Evolutionary conservation across 2,797 vertebrate genomes (phyloP).

Genomic region (Anguilla megastoma): DNA sequence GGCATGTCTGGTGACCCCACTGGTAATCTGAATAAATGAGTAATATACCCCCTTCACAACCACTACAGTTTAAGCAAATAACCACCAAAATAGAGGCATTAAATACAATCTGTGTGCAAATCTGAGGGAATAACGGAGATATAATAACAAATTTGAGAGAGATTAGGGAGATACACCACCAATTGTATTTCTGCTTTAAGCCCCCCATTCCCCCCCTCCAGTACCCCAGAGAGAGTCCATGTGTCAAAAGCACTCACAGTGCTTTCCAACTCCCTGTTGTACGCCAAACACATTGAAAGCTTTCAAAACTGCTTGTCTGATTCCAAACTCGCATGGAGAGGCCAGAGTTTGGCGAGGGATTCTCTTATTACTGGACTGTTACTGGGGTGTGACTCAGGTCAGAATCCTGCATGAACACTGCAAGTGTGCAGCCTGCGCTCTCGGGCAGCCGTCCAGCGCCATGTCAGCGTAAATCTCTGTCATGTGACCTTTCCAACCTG

Average conservation of each 20-base stretch:
- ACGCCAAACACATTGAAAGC: neutral
- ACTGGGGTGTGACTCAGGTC: neutral
- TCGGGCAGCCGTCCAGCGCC: neutral
- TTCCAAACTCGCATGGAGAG: neutral
- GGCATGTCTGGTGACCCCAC: no score
- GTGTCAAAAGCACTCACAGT: slow-evolving; percentile 5
- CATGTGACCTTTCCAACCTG: slow-evolving; percentile 47
- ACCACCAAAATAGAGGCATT: neutral
- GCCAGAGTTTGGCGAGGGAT: neutral
- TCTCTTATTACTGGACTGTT: neutral
- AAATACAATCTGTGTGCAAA: neutral
- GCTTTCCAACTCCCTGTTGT: neutral
- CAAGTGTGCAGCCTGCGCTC: neutral
- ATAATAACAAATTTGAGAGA: no score
- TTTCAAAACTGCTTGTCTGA: neutral
- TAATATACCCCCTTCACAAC: neutral
- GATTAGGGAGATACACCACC: neutral
- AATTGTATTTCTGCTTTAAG: neutral
- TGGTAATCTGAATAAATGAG: neutral
- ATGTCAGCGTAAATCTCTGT: slow-evolving; percentile 40
- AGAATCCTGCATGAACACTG: neutral
- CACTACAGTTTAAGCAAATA: neutral
- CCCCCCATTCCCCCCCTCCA: neutral
- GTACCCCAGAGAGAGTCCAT: neutral
- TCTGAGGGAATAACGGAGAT: neutral